Evolutionary conservation across 2,888 invertebrate genomes (phyloP), one percentile per base, ranked within the genome.

Genomic region (Macrosoma leucophasiata): DNA sequence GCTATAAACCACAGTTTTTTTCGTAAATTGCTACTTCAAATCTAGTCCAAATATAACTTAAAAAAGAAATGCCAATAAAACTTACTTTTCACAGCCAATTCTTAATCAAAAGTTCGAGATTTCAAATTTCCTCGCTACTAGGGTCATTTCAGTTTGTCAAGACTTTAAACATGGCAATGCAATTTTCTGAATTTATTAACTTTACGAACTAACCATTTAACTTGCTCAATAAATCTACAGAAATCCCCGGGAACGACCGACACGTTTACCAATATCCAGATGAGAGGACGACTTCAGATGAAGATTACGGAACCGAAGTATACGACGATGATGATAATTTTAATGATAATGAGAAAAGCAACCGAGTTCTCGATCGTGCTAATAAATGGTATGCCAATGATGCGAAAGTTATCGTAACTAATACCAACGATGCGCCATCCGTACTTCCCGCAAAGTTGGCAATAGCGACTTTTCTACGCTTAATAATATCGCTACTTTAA

Each of bases 351-450:
- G 63, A 75, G 41, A 79, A 79, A 43, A 79, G 66, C 46, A 84
- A 85, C 50, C 59, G 84, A 34, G 81, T 85, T 2, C 81, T 79
- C 2, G 84, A 84, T 41, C 67, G 78, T 10, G 84, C 84, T 3
- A 84, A 84, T 55, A 84, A 85, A 62, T 85, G 84, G 84, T 81
- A 82, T 52, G 70, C 82, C 1, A 84, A 73, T 36, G 81, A 79
- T 29, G 78, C 77, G 7, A 81, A 81, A 59, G 50, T 67, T 13
- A 48, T 65, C 21, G 58, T 66, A 19, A 54, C 61, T 6, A 62
- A 58, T 30, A 47, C 64, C 4, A 72, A 64, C 29, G 50, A 50
- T 8, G 67, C 64, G n/a, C n/a, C n/a, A 13, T 46, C 52, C 10
- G 36, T 43, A 11, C 28, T 50, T 21, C 43, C 54, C 33, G 35